Evolutionary conservation across 2,113 vertebrate species (phyloP).

Genomic region (Terrapene triunguis): DNA sequence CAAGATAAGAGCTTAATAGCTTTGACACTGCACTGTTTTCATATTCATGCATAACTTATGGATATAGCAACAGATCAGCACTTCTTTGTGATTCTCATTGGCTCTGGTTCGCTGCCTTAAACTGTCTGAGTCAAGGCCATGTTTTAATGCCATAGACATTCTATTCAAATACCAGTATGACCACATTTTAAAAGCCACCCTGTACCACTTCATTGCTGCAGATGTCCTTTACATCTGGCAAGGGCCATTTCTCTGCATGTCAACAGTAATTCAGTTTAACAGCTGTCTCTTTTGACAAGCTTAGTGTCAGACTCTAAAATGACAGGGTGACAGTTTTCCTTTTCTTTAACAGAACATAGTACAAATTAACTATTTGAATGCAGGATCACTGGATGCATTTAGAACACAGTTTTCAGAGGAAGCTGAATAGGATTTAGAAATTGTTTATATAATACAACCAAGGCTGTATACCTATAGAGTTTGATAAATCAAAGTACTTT

Average conservation of each 20-base stretch:
- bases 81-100: conserved; percentile 76
- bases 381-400: conserved; percentile 44
- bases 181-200: conserved; percentile 84
- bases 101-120: conserved; percentile 72
- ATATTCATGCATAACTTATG: conserved; percentile 68
- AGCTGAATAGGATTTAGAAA: conserved; percentile 33
- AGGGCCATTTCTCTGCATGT: conserved; percentile 81
- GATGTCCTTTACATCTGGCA: conserved; percentile 88
- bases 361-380: conserved; percentile 82
- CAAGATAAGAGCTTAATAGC: conserved; percentile 64
- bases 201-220: conserved; percentile 82
- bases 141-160: conserved; percentile 75
- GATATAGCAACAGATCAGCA: conserved; percentile 69
- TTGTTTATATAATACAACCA: conserved; percentile 29
- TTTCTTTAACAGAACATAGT: conserved; percentile 78
- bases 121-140: conserved; percentile 75
- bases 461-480: conserved; percentile 5
- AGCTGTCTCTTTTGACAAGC: conserved; percentile 88
- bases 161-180: conserved; percentile 80
- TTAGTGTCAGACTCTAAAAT: conserved; percentile 84
- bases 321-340: conserved; percentile 84
- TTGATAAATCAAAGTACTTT: conserved; percentile 3
- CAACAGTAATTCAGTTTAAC: conserved; percentile 88
- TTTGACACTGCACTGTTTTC: conserved; percentile 55
- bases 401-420: not conserved